Evolutionary conservation across 2,888 invertebrate genomes (phyloP).

Genomic region (Perizoma affinitatum): DNA sequence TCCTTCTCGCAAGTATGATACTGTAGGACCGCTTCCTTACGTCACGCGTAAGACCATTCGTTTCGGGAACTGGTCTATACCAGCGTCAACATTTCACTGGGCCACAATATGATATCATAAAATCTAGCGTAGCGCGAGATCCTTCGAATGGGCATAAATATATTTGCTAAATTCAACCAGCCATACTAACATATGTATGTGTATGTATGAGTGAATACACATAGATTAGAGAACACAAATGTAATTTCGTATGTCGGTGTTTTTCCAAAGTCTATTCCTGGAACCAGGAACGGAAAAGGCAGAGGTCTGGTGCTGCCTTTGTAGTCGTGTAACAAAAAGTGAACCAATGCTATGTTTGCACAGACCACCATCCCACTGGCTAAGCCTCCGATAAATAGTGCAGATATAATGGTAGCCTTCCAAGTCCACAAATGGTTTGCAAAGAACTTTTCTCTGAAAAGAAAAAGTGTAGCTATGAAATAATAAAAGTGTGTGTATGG

Average conservation of each 20-base stretch:
- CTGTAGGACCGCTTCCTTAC: too few relatives aligned
- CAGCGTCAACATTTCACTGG: too few relatives aligned
- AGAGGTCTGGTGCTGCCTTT: constrained; percentile 7
- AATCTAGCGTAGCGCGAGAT: too few relatives aligned
- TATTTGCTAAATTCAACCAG: too few relatives aligned
- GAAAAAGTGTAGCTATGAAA: neutral
- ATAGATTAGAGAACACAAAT: constrained; percentile 1
- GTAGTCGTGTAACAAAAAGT: neutral
- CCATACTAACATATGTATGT: constrained; percentile 15
- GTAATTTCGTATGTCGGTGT: constrained; percentile 15
- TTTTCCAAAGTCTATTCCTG: constrained; percentile 4
- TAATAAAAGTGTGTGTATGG: neutral
- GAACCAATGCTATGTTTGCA: neutral
- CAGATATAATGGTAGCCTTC: constrained; percentile 5
- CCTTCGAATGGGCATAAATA: too few relatives aligned
- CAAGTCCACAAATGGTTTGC: constrained; percentile 17
- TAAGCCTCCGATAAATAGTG: neutral
- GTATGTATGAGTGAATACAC: constrained; percentile 3
- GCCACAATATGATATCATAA: too few relatives aligned
- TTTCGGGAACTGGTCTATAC: too few relatives aligned
- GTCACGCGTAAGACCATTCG: too few relatives aligned
- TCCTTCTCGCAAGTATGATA: too few relatives aligned
- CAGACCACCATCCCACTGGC: constrained; percentile 5
- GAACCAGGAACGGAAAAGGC: constrained; percentile 18
- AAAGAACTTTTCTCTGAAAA: constrained; percentile 21